phyloP scores from a whole-genome alignment of 2,888 invertebrate species.

The Tribolium freemani region DNA sequence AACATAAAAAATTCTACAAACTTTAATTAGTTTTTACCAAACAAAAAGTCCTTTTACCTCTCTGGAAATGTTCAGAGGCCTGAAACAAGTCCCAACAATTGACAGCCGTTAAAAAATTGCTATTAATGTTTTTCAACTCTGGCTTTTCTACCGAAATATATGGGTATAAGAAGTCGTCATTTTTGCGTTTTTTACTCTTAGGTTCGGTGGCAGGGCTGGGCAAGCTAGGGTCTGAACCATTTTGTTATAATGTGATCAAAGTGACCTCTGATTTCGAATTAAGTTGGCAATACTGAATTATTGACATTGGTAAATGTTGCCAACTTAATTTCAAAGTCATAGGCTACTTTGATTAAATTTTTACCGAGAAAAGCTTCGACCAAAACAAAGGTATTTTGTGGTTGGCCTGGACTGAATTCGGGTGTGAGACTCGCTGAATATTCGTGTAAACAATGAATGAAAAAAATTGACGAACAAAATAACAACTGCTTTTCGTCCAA shows the following conservation, averaged over 20 bases:
- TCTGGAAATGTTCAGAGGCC: constrained; percentile 79
- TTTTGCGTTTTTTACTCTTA: constrained; percentile 76
- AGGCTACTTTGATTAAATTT: too few species aligned
- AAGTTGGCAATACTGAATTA: too few species aligned
- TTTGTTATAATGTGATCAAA: too few species aligned
- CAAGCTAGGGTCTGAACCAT: constrained; percentile 68
- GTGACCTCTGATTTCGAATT: too few species aligned
- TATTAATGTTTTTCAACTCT: constrained; percentile 72
- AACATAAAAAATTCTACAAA: constrained; percentile 81
- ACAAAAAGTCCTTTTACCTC: constrained; percentile 63
- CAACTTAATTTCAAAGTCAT: too few species aligned
- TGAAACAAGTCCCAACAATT: constrained; percentile 91
- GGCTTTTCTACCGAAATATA: constrained; percentile 72
- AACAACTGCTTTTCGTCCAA: constrained; percentile 76
- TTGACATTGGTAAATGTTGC: too few species aligned
- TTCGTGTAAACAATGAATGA: constrained; percentile 81
- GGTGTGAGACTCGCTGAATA: constrained; percentile 72
- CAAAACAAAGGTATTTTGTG: constrained; percentile 67
- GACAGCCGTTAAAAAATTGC: constrained; percentile 85
- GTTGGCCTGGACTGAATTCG: constrained; percentile 69
- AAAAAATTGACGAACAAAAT: constrained; percentile 82
- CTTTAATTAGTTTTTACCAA: neutral
- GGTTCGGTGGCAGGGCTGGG: constrained; percentile 66
- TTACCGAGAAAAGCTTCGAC: constrained; percentile 69
- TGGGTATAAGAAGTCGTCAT: constrained; percentile 72